These are phyloP conservation scores for Leucosticte australis DNA, from an alignment of 2,113 vertebrate species.

Conservation along the genomic window DNA sequence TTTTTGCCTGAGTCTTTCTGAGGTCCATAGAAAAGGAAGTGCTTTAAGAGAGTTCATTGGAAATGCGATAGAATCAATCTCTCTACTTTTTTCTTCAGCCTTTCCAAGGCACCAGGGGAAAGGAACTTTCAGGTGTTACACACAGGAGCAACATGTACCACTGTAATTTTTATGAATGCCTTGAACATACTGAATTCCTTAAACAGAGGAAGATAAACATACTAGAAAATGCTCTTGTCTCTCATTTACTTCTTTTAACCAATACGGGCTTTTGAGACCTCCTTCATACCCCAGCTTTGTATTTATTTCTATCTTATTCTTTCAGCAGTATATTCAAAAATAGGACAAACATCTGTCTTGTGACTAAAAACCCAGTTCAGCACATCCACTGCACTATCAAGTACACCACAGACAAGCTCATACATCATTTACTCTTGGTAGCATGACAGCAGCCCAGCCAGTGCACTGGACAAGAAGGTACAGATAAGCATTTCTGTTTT, in stretches of 20 bases:
- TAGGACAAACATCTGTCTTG: neutral
- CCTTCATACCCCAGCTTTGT: neutral
- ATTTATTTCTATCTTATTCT: neutral
- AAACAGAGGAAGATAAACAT: neutral
- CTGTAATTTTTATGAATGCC: neutral
- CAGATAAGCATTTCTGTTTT: neutral
- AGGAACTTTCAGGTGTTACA: conserved; percentile 1
- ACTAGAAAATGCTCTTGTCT: neutral
- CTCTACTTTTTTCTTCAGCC: neutral
- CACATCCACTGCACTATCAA: neutral
- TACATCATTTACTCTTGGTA: neutral
- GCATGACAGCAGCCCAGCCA: neutral
- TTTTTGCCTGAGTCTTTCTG: neutral
- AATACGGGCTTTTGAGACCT: neutral
- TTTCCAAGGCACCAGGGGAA: neutral
- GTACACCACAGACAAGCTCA: neutral
- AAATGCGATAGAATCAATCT: neutral
- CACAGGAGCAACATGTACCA: neutral
- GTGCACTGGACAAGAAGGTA: neutral
- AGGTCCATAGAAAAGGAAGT: neutral
- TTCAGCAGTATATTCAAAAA: neutral
- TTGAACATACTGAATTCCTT: neutral
- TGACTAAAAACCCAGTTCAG: neutral
- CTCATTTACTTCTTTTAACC: neutral
- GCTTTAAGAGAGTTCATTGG: neutral